These are phyloP conservation scores for Calliphora vicina DNA, from an alignment of 1,140 invertebrate genomes.

Conservation along the genomic window DNA sequence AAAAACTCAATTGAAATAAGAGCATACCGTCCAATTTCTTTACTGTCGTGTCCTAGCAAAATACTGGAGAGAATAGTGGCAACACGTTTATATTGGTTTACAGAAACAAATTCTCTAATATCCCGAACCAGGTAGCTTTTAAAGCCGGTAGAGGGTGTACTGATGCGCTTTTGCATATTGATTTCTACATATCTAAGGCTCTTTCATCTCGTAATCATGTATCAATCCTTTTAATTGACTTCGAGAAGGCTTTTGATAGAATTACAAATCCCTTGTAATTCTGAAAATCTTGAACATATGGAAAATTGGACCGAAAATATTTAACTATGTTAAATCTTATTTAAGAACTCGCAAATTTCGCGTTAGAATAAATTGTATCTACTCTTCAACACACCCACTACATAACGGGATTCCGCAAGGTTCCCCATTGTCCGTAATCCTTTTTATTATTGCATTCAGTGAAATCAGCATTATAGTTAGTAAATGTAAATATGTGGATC, in stretches of 20 bases:
- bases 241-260: slow-evolving; percentile 38
- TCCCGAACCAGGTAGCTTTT: slow-evolving; percentile 20
- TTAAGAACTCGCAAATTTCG: slow-evolving; percentile 37
- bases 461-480: slow-evolving; percentile 21
- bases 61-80: slow-evolving; percentile 32
- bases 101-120: slow-evolving; percentile 34
- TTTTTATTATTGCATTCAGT: slow-evolving; percentile 38
- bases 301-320: slow-evolving; percentile 38
- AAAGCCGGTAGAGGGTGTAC: slow-evolving; percentile 8
- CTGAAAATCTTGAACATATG: slow-evolving; percentile 35
- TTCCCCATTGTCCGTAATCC: slow-evolving; percentile 38
- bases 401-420: slow-evolving; percentile 40
- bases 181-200: slow-evolving; percentile 20
- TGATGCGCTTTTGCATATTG: slow-evolving; percentile 17
- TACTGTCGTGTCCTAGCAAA: slow-evolving; percentile 27
- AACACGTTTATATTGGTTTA: slow-evolving; percentile 38
- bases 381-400: neutral
- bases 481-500: slow-evolving; percentile 19
- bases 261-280: slow-evolving; percentile 36
- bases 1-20: neutral
- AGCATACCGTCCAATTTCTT: slow-evolving; percentile 36
- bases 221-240: slow-evolving; percentile 38
- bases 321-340: slow-evolving; percentile 36
- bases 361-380: slow-evolving; percentile 15
- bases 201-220: slow-evolving; percentile 36